Base-by-base conservation (phyloP, 1,140 invertebrate genomes). In the Phocides pigmalion region DNA sequence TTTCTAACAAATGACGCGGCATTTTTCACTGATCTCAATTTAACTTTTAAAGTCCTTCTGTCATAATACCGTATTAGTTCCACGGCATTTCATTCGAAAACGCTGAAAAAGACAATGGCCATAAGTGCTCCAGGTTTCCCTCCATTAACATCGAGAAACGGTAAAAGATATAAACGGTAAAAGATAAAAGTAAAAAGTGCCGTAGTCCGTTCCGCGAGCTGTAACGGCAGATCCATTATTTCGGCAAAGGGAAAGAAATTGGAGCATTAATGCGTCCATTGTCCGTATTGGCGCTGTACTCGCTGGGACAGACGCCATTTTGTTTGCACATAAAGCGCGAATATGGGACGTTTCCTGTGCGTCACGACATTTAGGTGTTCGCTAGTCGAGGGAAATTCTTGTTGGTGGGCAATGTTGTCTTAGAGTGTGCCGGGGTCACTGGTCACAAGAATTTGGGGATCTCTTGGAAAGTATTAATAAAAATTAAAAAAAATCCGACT, bases 201-300 rank as follows among this genome's bases (percentile, higher is more conserved):
- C 32, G 32, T 39, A 17, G 53, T 58, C 39, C 53, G 12, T 17
- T 4, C 14, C 41, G 53, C 39, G 39, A 39, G 12, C 35, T 1
- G 12, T 4, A n/a, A 9, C 35, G 39, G 9, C 5, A 25, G 39
- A 42, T 44, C 53, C 53, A 58, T 58, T 58, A 58, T 58, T 58
- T 58, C 41, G 53, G 53, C 39, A 58, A 58, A 58, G 53, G 41
- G 53, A 22, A 44, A 58, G 53, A 44, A 58, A 58, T 58, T 58
- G 53, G 39, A 14, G 53, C 53, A 8, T 56, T 56, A 56, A 56
- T 42, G 53, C 28, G 49, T 15, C 46, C 46, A 28, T 49, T 49
- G 46, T 49, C 20, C 46, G 41, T 6, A 19, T 4, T 28, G 46
- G 20, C 46, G 20, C 22, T 49, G 22, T 14, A 6, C 12, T 25